These are phyloP conservation scores for Adelphocoris suturalis DNA, from an alignment of 2,888 invertebrate genomes.

Conservation along the genomic window DNA sequence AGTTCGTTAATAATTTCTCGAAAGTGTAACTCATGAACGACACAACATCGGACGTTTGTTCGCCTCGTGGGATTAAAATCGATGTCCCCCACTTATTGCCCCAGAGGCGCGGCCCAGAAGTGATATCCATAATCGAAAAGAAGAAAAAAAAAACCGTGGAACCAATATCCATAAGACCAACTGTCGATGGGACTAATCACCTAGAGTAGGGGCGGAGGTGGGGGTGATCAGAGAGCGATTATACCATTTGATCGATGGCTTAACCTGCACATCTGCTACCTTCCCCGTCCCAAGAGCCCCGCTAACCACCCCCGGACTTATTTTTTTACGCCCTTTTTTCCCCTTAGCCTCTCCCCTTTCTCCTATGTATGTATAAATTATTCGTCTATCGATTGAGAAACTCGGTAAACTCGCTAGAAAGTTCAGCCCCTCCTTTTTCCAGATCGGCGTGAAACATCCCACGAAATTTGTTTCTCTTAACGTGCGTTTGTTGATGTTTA, in stretches of 20 bases:
- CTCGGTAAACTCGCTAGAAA: background rate
- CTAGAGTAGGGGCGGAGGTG: background rate
- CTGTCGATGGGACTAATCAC: conserved; percentile 50
- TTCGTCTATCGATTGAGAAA: conserved; percentile 44
- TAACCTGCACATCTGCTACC: conserved; percentile 58
- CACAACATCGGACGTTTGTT: too few species aligned
- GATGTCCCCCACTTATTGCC: background rate
- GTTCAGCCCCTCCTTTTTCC: background rate
- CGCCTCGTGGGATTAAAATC: background rate
- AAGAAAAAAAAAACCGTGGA: conserved; percentile 14
- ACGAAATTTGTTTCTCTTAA: conserved; percentile 11
- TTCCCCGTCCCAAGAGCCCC: background rate
- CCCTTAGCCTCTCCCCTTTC: background rate
- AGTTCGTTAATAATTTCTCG: too few species aligned
- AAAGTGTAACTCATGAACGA: too few species aligned
- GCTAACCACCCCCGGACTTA: background rate
- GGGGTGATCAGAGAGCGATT: conserved; percentile 53
- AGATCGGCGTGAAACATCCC: conserved; percentile 11
- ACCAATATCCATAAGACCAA: conserved; percentile 64
- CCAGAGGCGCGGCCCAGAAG: background rate
- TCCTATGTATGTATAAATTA: conserved; percentile 43
- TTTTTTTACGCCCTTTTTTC: conserved; percentile 25
- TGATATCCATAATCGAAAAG: conserved; percentile 48
- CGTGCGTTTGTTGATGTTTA: background rate
- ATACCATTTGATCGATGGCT: conserved; percentile 61